Evolutionary conservation across 2,888 invertebrate genomes (phyloP).

Genomic region (Anticlea derivata): DNA sequence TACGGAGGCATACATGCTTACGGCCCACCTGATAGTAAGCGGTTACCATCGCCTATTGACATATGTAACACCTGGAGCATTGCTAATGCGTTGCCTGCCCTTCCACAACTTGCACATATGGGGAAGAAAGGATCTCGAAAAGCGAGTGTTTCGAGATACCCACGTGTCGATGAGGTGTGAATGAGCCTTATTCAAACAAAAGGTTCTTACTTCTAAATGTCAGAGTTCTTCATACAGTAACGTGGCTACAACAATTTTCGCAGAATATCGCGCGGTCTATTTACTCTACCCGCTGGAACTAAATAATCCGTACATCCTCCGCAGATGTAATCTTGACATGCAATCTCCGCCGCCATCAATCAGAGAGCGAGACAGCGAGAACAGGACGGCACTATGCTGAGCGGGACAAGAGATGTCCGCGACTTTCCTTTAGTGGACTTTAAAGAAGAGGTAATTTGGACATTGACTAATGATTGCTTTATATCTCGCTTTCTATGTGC

Average conservation of each 20-base stretch:
- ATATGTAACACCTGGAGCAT: no score
- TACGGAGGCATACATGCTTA: no score
- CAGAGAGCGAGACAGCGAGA: conserved; percentile 43
- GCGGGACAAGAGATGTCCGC: conserved; percentile 15
- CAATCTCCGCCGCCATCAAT: conserved; percentile 80
- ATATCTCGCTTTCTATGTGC: no score
- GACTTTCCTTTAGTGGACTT: conserved; percentile 22
- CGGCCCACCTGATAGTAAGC: no score
- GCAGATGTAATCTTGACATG: conserved; percentile 80
- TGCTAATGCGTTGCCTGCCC: no score
- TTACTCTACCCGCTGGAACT: conserved; percentile 60
- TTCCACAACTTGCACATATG: no score
- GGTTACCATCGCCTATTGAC: no score
- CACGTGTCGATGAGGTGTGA: no score
- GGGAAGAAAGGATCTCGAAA: no score
- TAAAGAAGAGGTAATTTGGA: conserved; percentile 15
- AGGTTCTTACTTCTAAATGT: neutral
- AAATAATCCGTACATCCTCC: conserved; percentile 78
- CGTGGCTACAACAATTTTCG: conserved; percentile 40
- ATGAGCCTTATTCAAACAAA: no score
- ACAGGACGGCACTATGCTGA: conserved; percentile 20
- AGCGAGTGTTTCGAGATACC: no score
- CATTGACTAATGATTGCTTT: conserved; percentile 23
- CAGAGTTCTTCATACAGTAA: neutral
- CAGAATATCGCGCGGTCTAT: conserved; percentile 62